phyloP scores from a whole-genome alignment of 2,797 vertebrate species.

The Argentina silus region DNA sequence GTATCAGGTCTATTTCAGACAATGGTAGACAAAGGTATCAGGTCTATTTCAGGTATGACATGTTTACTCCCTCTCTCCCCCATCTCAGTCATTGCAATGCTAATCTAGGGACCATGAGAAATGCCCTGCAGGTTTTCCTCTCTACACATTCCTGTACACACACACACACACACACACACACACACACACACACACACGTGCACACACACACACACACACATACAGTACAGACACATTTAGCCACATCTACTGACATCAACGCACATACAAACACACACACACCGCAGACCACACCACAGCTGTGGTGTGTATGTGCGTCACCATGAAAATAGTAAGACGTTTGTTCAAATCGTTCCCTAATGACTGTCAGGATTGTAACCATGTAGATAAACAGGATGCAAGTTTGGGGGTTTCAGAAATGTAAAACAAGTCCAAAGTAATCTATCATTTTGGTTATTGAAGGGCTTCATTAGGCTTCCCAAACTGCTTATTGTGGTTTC shows the following conservation, averaged over 20 bases:
- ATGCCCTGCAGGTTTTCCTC: slow-evolving; percentile 60
- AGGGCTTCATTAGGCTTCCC: slow-evolving; percentile 51
- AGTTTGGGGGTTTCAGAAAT: slow-evolving; percentile 48
- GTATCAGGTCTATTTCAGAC: slow-evolving; percentile 36
- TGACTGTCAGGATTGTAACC: slow-evolving; percentile 27
- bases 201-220: background rate
- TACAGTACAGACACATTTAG: background rate
- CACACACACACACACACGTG: slow-evolving; percentile 9
- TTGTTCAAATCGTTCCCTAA: slow-evolving; percentile 39
- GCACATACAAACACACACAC: background rate
- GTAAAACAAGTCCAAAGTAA: slow-evolving; percentile 54
- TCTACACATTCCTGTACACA: slow-evolving; percentile 29
- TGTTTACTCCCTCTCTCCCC: slow-evolving; percentile 12
- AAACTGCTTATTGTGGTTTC: slow-evolving; percentile 58
- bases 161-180: slow-evolving; percentile 8
- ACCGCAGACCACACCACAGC: background rate
- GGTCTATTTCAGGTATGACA: slow-evolving; percentile 39
- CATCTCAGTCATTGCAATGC: slow-evolving; percentile 30
- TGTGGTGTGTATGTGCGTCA: slow-evolving; percentile 39
- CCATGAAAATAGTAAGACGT: slow-evolving; percentile 43
- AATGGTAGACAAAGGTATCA: background rate
- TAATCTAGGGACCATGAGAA: slow-evolving; percentile 45
- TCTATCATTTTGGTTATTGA: slow-evolving; percentile 69
- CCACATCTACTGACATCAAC: background rate
- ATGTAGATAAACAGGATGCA: slow-evolving; percentile 66